Evolutionary conservation across 1,140 invertebrate species (phyloP).

Genomic region (Tetranychus cinnabarinus): DNA sequence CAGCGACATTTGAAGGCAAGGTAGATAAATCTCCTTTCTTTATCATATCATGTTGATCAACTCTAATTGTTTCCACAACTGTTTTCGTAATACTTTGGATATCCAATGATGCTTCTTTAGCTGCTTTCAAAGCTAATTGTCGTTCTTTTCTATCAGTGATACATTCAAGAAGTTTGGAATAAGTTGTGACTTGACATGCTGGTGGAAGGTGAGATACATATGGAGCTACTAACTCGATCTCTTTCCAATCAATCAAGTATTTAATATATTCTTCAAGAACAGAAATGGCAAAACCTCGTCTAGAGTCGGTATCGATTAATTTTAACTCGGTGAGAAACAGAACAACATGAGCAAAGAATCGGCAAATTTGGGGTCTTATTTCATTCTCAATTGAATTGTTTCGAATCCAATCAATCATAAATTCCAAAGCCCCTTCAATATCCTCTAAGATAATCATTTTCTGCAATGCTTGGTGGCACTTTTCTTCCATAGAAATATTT

Average conservation of each 20-base stretch:
- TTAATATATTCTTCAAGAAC: conserved; percentile 43
- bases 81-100: conserved; percentile 53
- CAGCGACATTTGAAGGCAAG: neutral
- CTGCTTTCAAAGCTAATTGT: conserved; percentile 32
- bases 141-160: conserved; percentile 35
- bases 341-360: conserved; percentile 52
- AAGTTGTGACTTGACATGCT: conserved; percentile 43
- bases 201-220: conserved; percentile 51
- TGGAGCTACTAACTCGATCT: conserved; percentile 53
- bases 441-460: conserved; percentile 51
- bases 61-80: conserved; percentile 47
- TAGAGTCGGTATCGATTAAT: conserved; percentile 22
- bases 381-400: neutral
- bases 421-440: conserved; percentile 22
- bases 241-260: conserved; percentile 39
- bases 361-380: conserved; percentile 27
- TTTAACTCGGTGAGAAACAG: conserved; percentile 54
- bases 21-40: neutral
- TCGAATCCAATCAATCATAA: conserved; percentile 9
- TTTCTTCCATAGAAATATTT: conserved; percentile 18
- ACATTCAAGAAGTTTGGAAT: conserved; percentile 48
- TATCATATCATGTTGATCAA: neutral
- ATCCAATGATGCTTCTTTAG: conserved; percentile 48
- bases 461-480: conserved; percentile 40
- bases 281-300: conserved; percentile 40